Percentiles rank a stretch among this genome's conserved stretches.
Conservation (phyloP, 1,140 invertebrate species). For the Calliopsis andreniformis region DNA sequence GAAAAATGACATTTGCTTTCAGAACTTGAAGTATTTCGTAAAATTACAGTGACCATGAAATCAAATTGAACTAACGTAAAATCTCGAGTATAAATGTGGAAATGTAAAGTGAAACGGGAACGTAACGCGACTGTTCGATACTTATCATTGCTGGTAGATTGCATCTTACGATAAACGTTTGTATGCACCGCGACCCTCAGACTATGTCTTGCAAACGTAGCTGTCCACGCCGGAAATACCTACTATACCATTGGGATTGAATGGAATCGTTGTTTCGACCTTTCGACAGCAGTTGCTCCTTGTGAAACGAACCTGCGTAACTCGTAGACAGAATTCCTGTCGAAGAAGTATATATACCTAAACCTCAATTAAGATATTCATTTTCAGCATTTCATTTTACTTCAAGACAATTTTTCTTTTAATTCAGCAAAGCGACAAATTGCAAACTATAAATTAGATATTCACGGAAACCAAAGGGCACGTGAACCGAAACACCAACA, state of each 20-base stretch:
- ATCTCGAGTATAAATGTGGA: background rate
- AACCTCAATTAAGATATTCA: too few species aligned
- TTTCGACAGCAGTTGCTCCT: conserved; percentile 32
- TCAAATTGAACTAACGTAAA: background rate
- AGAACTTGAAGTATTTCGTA: too few species aligned
- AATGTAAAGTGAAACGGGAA: conserved; percentile 2
- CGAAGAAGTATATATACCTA: background rate
- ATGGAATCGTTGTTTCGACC: conserved; percentile 44
- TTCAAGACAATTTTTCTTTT: too few species aligned
- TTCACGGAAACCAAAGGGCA: too few species aligned
- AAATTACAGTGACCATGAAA: background rate
- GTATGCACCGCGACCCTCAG: conserved; percentile 22
- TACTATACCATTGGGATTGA: conserved; percentile 38
- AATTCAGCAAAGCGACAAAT: too few species aligned
- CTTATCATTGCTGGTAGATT: conserved; percentile 27
- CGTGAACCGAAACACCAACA: too few species aligned
- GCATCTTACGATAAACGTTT: conserved; percentile 30
- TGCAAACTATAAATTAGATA: too few species aligned
- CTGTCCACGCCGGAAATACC: conserved; percentile 52
- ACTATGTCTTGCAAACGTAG: conserved; percentile 32
- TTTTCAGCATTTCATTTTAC: too few species aligned
- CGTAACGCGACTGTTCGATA: background rate
- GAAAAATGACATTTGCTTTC: too few species aligned
- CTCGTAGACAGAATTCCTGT: background rate
- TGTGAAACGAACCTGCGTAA: background rate